Conservation (phyloP, 2,113 vertebrate genomes). For the Orthonyx spaldingii region DNA sequence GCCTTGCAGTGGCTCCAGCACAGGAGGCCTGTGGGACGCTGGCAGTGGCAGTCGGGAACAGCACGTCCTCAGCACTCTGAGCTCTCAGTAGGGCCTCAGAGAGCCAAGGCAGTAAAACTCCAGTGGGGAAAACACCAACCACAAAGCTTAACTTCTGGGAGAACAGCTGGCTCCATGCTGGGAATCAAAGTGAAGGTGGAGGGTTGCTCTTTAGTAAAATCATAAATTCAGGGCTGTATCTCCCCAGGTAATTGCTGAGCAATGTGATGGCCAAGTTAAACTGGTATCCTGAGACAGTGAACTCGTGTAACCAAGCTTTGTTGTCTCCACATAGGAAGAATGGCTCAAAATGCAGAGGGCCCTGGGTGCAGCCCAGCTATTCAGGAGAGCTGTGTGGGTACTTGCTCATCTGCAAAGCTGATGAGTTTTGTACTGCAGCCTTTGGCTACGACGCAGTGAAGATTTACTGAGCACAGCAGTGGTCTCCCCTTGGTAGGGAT, state of each 20-base stretch:
- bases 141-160: not conserved
- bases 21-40: accelerated
- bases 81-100: not conserved
- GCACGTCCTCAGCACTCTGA: not conserved
- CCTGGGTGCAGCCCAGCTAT: not conserved
- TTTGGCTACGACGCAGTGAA: not conserved
- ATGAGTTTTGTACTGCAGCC: not conserved
- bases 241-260: not conserved
- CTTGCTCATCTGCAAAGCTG: not conserved
- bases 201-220: not conserved
- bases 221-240: not conserved
- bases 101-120: not conserved
- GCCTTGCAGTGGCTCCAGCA: not conserved
- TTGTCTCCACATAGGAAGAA: accelerated
- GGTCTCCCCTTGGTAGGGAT: not conserved
- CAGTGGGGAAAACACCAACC: not conserved
- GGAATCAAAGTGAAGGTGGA: not conserved
- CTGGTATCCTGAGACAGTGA: not conserved
- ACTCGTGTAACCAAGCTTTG: accelerated
- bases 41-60: not conserved
- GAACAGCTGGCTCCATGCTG: not conserved
- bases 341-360: not conserved
- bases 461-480: not conserved
- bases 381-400: not conserved
- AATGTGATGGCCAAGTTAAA: not conserved